Conservation (phyloP, 1,140 invertebrate genomes). For the Drosophila pectinifera region DNA sequence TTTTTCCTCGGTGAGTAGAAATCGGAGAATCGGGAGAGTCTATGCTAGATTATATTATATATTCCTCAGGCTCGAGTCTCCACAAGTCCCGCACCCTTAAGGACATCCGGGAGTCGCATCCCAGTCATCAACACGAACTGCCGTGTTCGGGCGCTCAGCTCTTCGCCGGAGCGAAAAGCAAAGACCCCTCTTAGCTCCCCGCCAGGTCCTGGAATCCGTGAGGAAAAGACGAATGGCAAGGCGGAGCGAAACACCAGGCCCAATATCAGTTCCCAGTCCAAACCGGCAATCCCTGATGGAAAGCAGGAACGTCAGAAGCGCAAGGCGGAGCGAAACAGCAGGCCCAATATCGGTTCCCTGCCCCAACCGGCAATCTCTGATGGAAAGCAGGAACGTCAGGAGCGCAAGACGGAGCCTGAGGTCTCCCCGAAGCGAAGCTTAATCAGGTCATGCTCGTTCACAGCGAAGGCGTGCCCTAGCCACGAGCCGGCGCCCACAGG, state of each 20-base stretch:
- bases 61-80: neutral
- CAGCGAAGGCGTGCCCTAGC: too few species aligned
- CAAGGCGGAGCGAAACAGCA: too few species aligned
- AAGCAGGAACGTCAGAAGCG: too few species aligned
- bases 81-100: neutral
- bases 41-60: neutral
- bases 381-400: neutral
- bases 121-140: neutral
- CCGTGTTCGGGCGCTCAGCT: neutral
- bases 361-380: neutral
- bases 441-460: neutral
- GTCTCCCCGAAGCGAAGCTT: too few species aligned
- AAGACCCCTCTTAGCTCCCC: neutral
- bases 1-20: neutral
- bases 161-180: neutral
- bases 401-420: neutral
- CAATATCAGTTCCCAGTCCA: too few species aligned
- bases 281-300: too few species aligned
- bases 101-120: too few species aligned
- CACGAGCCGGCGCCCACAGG: too few species aligned
- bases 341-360: too few species aligned
- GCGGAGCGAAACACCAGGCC: too few species aligned
- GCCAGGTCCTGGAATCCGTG: too few species aligned
- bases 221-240: too few species aligned
- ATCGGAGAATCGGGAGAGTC: neutral